phyloP scores from a whole-genome alignment of 2,113 vertebrate genomes.

The Varanus salvator region DNA sequence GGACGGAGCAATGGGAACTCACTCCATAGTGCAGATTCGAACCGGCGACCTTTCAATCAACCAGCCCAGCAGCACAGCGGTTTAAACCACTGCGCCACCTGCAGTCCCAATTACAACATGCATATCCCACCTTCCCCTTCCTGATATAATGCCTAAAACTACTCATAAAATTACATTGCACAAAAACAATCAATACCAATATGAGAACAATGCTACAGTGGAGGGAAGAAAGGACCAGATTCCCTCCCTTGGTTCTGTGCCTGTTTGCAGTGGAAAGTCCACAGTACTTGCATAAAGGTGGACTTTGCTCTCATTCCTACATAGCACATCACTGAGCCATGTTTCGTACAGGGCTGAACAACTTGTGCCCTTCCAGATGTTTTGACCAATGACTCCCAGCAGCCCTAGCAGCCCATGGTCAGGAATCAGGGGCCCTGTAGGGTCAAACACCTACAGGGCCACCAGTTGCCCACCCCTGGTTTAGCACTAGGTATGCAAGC shows the following conservation, averaged over 20 bases:
- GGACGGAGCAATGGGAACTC: too few relatives aligned
- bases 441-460: too few relatives aligned
- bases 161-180: neutral
- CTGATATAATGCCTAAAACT: neutral
- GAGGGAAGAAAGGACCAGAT: neutral
- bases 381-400: too few relatives aligned
- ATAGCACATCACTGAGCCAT: neutral
- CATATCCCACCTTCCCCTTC: neutral
- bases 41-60: too few relatives aligned
- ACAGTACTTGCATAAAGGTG: neutral
- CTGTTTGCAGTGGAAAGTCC: neutral
- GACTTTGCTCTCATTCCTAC: neutral
- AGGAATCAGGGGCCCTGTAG: too few relatives aligned
- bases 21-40: too few relatives aligned
- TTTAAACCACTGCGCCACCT: too few relatives aligned
- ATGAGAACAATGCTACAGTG: neutral
- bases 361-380: too few relatives aligned
- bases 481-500: neutral
- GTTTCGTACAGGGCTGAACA: too few relatives aligned
- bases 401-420: too few relatives aligned
- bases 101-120: slow-evolving; percentile 7
- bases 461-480: too few relatives aligned
- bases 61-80: too few relatives aligned
- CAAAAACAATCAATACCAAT: slow-evolving; percentile 10
- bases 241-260: neutral